These are phyloP conservation scores for Anguilla japonica DNA, from an alignment of 2,113 vertebrate species.

Conservation along the genomic window DNA sequence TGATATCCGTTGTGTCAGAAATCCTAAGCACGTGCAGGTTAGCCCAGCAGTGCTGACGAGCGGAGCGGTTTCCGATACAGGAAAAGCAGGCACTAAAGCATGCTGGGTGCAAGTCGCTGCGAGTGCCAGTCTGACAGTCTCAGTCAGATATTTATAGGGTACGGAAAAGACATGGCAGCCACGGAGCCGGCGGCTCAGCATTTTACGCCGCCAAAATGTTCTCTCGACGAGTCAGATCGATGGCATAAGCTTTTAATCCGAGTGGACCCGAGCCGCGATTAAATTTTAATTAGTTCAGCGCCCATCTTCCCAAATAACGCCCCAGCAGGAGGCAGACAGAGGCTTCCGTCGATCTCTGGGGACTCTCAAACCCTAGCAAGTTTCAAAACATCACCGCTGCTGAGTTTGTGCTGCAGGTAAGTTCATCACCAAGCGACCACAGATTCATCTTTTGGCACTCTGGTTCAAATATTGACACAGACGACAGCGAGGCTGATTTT, in stretches of 20 bases:
- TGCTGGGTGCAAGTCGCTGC: not conserved
- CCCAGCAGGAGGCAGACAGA: not conserved
- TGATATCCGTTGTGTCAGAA: not conserved
- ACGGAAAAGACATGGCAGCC: constrained; percentile 12
- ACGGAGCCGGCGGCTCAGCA: not conserved
- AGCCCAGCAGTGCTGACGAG: not conserved
- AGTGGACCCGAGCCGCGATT: not conserved
- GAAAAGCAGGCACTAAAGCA: not conserved
- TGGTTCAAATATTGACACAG: no score
- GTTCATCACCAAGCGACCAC: no score
- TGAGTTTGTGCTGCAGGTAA: no score
- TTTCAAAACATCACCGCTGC: no score
- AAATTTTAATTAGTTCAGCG: constrained; percentile 14
- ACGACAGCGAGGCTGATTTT: no score
- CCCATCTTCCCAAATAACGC: not conserved
- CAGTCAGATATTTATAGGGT: constrained; percentile 25
- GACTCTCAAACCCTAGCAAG: no score
- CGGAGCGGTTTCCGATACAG: not conserved
- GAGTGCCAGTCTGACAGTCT: not conserved
- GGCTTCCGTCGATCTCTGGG: no score
- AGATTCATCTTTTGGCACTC: no score
- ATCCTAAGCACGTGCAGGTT: not conserved
- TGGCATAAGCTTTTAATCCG: not conserved
- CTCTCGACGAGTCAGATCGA: constrained; percentile 9
- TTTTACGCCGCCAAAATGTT: not conserved